Percentiles rank a stretch among this genome's conserved stretches.
These are phyloP conservation scores for Drosophila funebris DNA, from an alignment of 1,140 invertebrate genomes.

Conservation along the genomic window DNA sequence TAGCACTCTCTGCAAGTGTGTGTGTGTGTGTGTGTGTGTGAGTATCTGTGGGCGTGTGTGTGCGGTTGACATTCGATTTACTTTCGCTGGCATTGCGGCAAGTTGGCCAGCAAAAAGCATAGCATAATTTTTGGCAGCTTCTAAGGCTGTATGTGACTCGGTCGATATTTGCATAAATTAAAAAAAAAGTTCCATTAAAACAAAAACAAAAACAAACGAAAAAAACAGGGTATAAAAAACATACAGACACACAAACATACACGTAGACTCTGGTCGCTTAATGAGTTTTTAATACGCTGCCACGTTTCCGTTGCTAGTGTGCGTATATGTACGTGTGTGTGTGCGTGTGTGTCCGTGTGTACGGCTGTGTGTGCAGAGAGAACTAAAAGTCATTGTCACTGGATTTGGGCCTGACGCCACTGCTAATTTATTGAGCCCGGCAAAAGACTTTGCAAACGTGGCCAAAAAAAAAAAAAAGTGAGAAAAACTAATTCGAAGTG, in stretches of 20 bases:
- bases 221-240: constrained; percentile 28
- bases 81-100: constrained; percentile 46
- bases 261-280: constrained; percentile 39
- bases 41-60: constrained; percentile 15
- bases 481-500: constrained; percentile 33
- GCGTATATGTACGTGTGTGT: constrained; percentile 26
- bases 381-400: constrained; percentile 63
- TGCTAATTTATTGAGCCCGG: constrained; percentile 69
- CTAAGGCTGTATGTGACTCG: constrained; percentile 35
- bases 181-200: constrained; percentile 25
- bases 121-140: constrained; percentile 68
- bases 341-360: constrained; percentile 18
- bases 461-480: constrained; percentile 24
- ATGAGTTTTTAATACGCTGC: constrained; percentile 80
- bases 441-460: constrained; percentile 47
- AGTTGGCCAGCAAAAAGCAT: constrained; percentile 28
- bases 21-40: constrained; percentile 3
- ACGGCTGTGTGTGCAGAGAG: constrained; percentile 8
- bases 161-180: constrained; percentile 81
- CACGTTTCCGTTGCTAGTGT: constrained; percentile 45
- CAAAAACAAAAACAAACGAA: constrained; percentile 30
- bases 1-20: neutral
- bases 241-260: constrained; percentile 1
- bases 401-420: constrained; percentile 42
- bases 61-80: constrained; percentile 68